These are phyloP conservation scores for Mesoligia furuncula DNA, from an alignment of 2,888 invertebrate genomes.

Conservation along the genomic window DNA sequence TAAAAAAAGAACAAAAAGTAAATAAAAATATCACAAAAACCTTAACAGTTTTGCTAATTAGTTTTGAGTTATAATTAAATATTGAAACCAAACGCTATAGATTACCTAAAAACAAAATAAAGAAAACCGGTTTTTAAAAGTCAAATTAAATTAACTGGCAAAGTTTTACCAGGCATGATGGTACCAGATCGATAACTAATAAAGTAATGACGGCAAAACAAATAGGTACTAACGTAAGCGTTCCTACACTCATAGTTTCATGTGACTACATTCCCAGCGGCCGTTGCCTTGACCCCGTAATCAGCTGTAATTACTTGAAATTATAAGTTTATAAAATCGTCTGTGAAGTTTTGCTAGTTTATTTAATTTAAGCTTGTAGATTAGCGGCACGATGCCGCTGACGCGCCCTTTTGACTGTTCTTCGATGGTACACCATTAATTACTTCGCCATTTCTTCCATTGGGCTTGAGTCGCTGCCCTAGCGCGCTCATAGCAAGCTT, in stretches of 20 bases:
- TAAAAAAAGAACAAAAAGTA: not conserved
- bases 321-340: not conserved
- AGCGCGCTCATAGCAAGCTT: not conserved
- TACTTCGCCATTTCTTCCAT: not conserved
- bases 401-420: not conserved
- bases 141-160: constrained; percentile 17
- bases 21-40: constrained; percentile 4
- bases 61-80: constrained; percentile 4
- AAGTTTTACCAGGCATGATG: not conserved
- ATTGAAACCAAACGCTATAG: not conserved
- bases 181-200: not conserved
- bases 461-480: too few relatives aligned
- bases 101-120: not conserved
- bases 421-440: too few relatives aligned
- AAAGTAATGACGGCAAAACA: too few relatives aligned
- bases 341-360: not conserved
- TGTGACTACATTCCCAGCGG: not conserved
- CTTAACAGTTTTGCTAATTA: not conserved
- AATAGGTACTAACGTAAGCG: not conserved
- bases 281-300: not conserved
- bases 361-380: not conserved
- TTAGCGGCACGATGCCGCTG: not conserved
- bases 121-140: not conserved
- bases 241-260: not conserved
- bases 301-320: not conserved